phyloP scores from a whole-genome alignment of 2,888 invertebrate genomes.

The Tenodera sinensis region DNA sequence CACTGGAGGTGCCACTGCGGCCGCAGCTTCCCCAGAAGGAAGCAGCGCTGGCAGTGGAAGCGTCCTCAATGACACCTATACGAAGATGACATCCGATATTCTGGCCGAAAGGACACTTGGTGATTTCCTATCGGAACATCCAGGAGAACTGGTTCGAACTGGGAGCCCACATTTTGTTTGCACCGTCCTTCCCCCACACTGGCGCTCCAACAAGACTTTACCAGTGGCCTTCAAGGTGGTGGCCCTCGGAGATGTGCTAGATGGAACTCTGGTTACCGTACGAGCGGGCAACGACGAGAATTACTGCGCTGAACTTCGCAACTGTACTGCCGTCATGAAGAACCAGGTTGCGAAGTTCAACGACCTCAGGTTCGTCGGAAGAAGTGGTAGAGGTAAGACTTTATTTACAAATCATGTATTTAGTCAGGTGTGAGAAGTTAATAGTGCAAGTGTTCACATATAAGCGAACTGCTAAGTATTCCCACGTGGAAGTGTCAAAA shows the following conservation, averaged over 20 bases:
- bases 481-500: too few relatives aligned
- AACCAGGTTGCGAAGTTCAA: constrained; percentile 99
- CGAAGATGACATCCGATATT: constrained; percentile 87
- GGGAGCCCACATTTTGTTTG: constrained; percentile 93
- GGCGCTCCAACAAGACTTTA: constrained; percentile 97
- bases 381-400: constrained; percentile 95
- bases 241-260: constrained; percentile 88
- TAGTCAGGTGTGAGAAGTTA: too few relatives aligned
- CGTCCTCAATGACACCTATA: constrained; percentile 74
- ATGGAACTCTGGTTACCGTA: constrained; percentile 94
- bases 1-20: constrained; percentile 41
- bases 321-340: constrained; percentile 95
- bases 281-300: constrained; percentile 98
- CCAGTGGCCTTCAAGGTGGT: constrained; percentile 97
- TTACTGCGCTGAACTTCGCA: constrained; percentile 91
- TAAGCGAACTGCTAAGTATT: too few relatives aligned
- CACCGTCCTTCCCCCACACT: constrained; percentile 91
- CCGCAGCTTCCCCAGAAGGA: constrained; percentile 65
- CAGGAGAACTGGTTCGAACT: constrained; percentile 88
- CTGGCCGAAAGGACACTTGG: constrained; percentile 82
- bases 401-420: not conserved
- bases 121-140: constrained; percentile 84
- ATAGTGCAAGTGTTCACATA: too few relatives aligned
- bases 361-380: constrained; percentile 95
- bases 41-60: constrained; percentile 46